These are phyloP conservation scores for Paguma larvata DNA, from an alignment of 2,797 vertebrate species.

Conservation along the genomic window DNA sequence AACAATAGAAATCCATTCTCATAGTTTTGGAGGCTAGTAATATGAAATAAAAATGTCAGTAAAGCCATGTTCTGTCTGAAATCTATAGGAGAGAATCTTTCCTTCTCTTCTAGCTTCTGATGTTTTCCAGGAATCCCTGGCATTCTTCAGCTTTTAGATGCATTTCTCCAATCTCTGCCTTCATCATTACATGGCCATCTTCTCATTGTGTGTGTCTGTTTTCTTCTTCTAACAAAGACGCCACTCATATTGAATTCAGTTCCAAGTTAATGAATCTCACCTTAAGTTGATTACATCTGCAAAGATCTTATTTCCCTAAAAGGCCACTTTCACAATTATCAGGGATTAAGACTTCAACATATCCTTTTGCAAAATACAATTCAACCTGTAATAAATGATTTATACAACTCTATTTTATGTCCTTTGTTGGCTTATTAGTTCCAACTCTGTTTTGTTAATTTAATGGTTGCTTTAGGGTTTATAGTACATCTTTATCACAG, in stretches of 20 bases:
- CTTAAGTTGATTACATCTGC: not conserved
- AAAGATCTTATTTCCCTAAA: slow-evolving; percentile 1
- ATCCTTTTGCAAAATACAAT: not conserved
- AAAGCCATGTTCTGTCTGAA: not conserved
- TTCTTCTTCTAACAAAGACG: not conserved
- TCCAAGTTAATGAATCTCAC: not conserved
- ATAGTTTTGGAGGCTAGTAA: not conserved
- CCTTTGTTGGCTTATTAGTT: not conserved
- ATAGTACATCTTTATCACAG: not conserved
- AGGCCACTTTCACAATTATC: not conserved
- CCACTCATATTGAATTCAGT: not conserved
- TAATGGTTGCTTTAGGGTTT: not conserved
- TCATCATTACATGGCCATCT: not conserved
- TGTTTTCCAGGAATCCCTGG: not conserved
- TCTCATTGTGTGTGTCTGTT: not conserved
- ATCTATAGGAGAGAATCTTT: not conserved
- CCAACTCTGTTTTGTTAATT: not conserved
- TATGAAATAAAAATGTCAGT: not conserved
- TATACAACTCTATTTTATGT: not conserved
- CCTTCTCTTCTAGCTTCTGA: not conserved
- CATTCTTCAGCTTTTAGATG: not conserved
- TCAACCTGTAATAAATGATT: not conserved
- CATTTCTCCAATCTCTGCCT: not conserved
- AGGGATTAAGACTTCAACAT: not conserved
- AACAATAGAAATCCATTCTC: not conserved